These are phyloP conservation scores for Notolepis coatsorum DNA, from an alignment of 2,797 vertebrate genomes.

Conservation along the genomic window DNA sequence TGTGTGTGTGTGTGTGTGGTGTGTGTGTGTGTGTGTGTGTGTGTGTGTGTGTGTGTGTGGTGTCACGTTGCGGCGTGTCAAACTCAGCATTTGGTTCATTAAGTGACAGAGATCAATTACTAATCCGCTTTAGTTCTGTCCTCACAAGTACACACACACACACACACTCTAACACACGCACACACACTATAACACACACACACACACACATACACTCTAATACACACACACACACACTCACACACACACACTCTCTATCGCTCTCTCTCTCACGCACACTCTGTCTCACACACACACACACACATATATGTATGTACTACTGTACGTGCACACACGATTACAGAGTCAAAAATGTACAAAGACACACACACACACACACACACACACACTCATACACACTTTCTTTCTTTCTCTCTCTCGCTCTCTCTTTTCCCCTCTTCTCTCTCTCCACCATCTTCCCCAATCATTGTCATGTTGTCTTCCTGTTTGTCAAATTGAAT, in stretches of 20 bases:
- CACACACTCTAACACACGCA: not conserved
- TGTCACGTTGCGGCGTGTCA: slow-evolving; percentile 42
- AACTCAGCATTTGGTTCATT: slow-evolving; percentile 59
- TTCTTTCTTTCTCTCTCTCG: slow-evolving; percentile 10
- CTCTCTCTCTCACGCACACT: not conserved
- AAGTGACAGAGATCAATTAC: slow-evolving; percentile 64
- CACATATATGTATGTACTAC: no score
- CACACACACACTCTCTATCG: not conserved
- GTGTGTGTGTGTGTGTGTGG: not conserved
- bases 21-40: not conserved
- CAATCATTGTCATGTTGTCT: slow-evolving; percentile 47
- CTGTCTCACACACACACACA: not conserved
- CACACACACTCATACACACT: not conserved
- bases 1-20: no score
- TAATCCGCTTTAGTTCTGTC: slow-evolving; percentile 59
- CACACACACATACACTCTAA: not conserved
- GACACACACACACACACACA: no score
- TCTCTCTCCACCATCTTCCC: no score
- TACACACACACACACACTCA: slow-evolving; percentile 2
- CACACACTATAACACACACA: not conserved
- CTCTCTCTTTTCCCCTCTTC: slow-evolving; percentile 13
- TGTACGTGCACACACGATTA: no score
- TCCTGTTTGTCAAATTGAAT: slow-evolving; percentile 76
- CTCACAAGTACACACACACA: slow-evolving; percentile 41
- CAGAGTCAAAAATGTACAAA: no score